These are phyloP conservation scores for Brachypterus glaber DNA, from an alignment of 2,888 invertebrate species.

Conservation along the genomic window DNA sequence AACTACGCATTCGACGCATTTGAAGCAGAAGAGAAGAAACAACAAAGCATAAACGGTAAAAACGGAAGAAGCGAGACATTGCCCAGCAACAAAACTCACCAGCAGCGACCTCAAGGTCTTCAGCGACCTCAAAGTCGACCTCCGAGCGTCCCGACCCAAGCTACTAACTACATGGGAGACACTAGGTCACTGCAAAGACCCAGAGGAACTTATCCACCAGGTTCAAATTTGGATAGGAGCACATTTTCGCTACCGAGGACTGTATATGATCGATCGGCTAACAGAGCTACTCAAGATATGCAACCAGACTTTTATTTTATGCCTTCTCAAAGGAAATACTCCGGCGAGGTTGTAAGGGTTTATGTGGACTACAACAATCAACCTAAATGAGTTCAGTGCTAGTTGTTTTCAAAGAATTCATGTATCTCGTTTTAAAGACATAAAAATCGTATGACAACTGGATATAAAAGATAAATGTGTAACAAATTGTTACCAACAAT, in stretches of 20 bases:
- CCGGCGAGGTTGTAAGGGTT: slow-evolving; percentile 79
- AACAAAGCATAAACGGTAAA: slow-evolving; percentile 26
- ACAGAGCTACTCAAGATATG: slow-evolving; percentile 37
- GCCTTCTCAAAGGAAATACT: slow-evolving; percentile 89
- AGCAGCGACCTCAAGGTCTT: slow-evolving; percentile 31
- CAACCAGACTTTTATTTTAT: slow-evolving; percentile 90
- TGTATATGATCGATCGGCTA: slow-evolving; percentile 39
- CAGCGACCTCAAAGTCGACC: slow-evolving; percentile 32
- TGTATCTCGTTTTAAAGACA: no score
- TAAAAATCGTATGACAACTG: no score
- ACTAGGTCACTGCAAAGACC: slow-evolving; percentile 56
- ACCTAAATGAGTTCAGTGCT: slow-evolving; percentile 49
- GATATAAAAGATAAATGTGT: no score
- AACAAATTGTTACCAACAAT: no score
- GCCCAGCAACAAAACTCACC: slow-evolving; percentile 24
- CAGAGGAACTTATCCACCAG: slow-evolving; percentile 22
- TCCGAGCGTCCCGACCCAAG: slow-evolving; percentile 27
- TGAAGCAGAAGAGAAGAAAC: slow-evolving; percentile 66
- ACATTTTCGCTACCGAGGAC: slow-evolving; percentile 70
- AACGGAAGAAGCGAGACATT: slow-evolving; percentile 31
- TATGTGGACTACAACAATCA: slow-evolving; percentile 74
- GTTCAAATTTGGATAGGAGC: slow-evolving; percentile 49
- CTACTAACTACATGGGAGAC: slow-evolving; percentile 43
- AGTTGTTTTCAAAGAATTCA: no score
- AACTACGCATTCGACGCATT: slow-evolving; percentile 87